Evolutionary conservation across 2,888 invertebrate genomes (phyloP).

Genomic region (Campopleginae sp.): DNA sequence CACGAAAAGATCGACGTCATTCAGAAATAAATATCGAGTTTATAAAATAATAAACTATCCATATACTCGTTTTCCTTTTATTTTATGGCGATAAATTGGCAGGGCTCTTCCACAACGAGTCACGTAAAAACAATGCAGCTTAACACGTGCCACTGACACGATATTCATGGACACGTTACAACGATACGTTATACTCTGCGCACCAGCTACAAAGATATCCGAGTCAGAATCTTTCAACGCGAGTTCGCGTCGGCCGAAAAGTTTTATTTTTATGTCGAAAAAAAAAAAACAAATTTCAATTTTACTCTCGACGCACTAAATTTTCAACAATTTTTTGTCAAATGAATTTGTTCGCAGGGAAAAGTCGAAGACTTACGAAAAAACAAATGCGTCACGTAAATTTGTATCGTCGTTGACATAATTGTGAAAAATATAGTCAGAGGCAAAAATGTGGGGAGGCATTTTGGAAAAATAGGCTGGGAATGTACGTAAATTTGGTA

Average conservation of each 20-base stretch:
- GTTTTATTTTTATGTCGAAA: not conserved
- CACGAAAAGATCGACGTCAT: not conserved
- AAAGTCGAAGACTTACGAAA: not conserved
- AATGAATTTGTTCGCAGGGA: not conserved
- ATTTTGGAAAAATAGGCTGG: not conserved
- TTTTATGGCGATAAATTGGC: not conserved
- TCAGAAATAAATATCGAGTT: not conserved
- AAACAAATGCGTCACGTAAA: not conserved
- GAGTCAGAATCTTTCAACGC: not conserved
- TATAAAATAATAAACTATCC: constrained; percentile 4
- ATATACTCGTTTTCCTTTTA: not conserved
- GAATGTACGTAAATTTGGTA: not conserved
- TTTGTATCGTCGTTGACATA: not conserved
- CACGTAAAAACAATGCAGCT: constrained; percentile 17
- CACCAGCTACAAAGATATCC: not conserved
- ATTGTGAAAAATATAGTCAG: not conserved
- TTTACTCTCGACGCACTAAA: not conserved
- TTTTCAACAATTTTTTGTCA: not conserved
- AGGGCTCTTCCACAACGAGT: not conserved
- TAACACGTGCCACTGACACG: constrained; percentile 24
- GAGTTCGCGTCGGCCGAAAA: not conserved
- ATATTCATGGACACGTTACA: constrained; percentile 24
- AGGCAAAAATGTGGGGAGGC: not conserved
- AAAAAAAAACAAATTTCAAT: no score
- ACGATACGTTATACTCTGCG: not conserved